Conservation (phyloP, 2,888 invertebrate species). For the Leuctra nigra region DNA sequence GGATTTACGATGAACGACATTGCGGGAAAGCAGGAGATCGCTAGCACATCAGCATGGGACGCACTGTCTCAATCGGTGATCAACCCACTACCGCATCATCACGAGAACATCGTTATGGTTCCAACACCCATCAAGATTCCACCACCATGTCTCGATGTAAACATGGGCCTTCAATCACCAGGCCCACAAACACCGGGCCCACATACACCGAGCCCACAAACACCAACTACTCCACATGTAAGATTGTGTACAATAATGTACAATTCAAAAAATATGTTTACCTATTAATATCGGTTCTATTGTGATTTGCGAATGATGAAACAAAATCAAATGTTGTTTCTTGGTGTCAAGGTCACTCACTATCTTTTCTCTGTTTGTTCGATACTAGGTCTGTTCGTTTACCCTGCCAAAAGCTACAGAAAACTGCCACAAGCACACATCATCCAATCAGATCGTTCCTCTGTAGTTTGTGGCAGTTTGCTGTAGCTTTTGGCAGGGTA, state of each 20-base stretch:
- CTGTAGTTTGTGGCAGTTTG: no score
- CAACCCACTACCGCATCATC: constrained; percentile 35
- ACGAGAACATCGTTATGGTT: constrained; percentile 38
- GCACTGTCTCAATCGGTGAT: constrained; percentile 31
- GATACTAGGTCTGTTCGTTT: no score
- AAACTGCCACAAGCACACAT: no score
- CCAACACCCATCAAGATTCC: constrained; percentile 43
- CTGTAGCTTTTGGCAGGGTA: no score
- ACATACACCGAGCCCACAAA: constrained; percentile 36
- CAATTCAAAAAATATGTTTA: no score
- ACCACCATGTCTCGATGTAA: constrained; percentile 31
- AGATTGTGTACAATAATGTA: neutral
- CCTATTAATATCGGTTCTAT: no score
- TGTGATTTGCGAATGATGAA: no score
- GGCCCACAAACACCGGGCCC: constrained; percentile 39
- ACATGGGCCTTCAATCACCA: constrained; percentile 31
- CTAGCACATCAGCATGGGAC: constrained; percentile 43
- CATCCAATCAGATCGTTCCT: no score
- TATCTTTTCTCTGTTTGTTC: no score
- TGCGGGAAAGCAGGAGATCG: constrained; percentile 40
- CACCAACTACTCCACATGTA: constrained; percentile 38
- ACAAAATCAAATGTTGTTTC: no score
- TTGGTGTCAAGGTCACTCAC: no score
- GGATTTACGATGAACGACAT: constrained; percentile 41
- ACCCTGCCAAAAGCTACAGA: no score